Evolutionary conservation across 1,140 invertebrate genomes (phyloP).

Genomic region (Helicoverpa armigera): DNA sequence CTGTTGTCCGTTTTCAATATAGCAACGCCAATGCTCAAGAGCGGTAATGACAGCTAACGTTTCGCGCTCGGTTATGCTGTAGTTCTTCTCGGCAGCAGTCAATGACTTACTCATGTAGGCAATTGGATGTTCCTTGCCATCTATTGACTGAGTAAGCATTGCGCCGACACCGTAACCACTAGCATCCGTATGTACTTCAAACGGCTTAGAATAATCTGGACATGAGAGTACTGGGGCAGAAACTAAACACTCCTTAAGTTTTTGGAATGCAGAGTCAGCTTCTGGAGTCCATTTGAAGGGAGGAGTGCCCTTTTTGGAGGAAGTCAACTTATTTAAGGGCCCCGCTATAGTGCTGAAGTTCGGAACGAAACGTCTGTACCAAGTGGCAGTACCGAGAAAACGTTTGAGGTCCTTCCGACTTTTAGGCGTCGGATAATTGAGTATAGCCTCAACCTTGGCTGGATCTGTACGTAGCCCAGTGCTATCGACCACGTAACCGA

Average conservation of each 20-base stretch:
- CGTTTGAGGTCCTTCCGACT: constrained; percentile 65
- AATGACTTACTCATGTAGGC: constrained; percentile 48
- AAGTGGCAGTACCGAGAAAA: constrained; percentile 77
- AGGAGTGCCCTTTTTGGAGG: constrained; percentile 57
- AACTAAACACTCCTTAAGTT: constrained; percentile 49
- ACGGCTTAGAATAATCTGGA: constrained; percentile 53
- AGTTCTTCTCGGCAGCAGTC: background rate
- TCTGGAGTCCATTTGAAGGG: constrained; percentile 54
- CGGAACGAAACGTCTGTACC: constrained; percentile 80
- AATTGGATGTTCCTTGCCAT: constrained; percentile 53
- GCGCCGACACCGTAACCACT: constrained; percentile 55
- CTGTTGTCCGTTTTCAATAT: too few species aligned
- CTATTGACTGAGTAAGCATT: constrained; percentile 50
- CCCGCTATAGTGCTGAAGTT: constrained; percentile 54
- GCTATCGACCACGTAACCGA: constrained; percentile 69
- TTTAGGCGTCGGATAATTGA: constrained; percentile 69
- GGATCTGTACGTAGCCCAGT: constrained; percentile 75
- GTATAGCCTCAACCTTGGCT: constrained; percentile 21
- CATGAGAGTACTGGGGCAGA: constrained; percentile 51
- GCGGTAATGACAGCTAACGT: too few species aligned
- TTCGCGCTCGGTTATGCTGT: constrained; percentile 44
- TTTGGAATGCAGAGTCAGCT: constrained; percentile 56
- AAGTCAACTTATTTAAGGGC: constrained; percentile 63
- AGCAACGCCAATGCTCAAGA: too few species aligned
- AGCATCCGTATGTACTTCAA: constrained; percentile 58